A percentile compares a stretch with the other conserved stretches of the same genome.
Evolutionary conservation across 2,113 vertebrate species (phyloP).

Genomic region (human (Homo sapiens)): GRCh38 chr1:29426001-29426500

Average conservation of each 20-base stretch:
- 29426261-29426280: background rate
- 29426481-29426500: background rate
- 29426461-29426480: background rate
- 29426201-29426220: slow-evolving; percentile 5
- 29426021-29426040: background rate
- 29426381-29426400: background rate
- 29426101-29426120: background rate
- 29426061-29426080: background rate
- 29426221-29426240: background rate
- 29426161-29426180: background rate
- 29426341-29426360: background rate
- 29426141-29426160: background rate
- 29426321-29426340: background rate
- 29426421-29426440: background rate
- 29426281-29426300: background rate
- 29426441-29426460: background rate
- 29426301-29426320: background rate
- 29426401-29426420: background rate
- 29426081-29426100: background rate
- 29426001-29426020: background rate
- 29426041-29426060: background rate
- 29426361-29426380: background rate
- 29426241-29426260: background rate
- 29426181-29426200: background rate
- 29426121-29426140: background rate